Evolutionary conservation across 2,888 invertebrate species (phyloP), one percentile per base, ranked within the genome.

Genomic region (Scrobipalpa costella): DNA sequence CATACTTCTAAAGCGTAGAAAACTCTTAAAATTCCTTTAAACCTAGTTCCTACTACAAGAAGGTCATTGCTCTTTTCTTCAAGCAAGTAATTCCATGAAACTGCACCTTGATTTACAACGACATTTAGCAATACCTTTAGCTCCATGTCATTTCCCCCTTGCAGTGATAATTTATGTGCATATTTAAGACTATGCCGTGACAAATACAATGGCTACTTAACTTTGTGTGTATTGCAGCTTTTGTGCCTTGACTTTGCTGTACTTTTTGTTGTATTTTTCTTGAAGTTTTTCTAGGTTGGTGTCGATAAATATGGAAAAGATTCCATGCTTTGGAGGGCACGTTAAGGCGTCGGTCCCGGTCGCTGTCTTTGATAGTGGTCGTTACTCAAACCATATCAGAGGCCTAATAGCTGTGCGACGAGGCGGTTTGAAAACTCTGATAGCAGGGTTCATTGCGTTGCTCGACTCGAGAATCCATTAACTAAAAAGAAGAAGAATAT

Each of bases 161-260:
- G 55, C 34, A 11, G 36, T 64, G n/a, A 44, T 44, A 64, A 64
- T 58, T 50, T 59, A 62, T 64, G 64, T 27, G 59, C 64, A 64
- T 64, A 52, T 21, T 62, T 62, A 64, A 50, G 59, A 19, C 44
- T 50, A 40, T 58, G 40, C 52, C 61, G 62, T 62, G 64, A 64
- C 64, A 64, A 62, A 62, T 47, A 62, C 64, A 50, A 57, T 59
- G 59, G 55, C 55, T 33, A 55, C 27, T 55, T 27, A 55, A 33
- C 55, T 55, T 55, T 21, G 50, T 44, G 44, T 44, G 50, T 40
- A 40, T 40, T 13, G 40, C 40, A 40, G n/a, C 50, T 21, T 50
- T 50, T 50, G 50, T 50, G 15, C 44, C 40, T 40, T 40, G 40
- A 36, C 36, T 36, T 6, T 11, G 7, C 36, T 36, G 2, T 27